These are phyloP conservation scores for Hydrolagus colliei DNA, from an alignment of 2,797 vertebrate species.

Conservation along the genomic window DNA sequence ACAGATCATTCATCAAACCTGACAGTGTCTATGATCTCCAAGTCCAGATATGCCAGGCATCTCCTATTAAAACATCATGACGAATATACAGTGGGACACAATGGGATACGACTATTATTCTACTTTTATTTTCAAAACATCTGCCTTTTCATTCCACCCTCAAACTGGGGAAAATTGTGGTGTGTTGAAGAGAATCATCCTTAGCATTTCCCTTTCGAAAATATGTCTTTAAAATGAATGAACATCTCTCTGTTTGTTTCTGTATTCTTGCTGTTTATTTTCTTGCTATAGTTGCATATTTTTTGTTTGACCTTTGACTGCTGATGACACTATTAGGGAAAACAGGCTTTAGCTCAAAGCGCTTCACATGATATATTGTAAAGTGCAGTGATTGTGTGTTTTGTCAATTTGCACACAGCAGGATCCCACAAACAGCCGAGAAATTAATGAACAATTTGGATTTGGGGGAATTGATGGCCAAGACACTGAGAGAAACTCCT, in stretches of 20 bases:
- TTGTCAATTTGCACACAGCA: no score
- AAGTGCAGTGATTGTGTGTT: no score
- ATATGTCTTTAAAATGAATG: not conserved
- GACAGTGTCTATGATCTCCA: not conserved
- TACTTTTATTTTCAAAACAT: not conserved
- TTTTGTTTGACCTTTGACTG: slow-evolving; percentile 10
- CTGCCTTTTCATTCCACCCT: not conserved
- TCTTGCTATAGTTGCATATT: not conserved
- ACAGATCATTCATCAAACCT: not conserved
- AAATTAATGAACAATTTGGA: no score
- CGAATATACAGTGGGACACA: not conserved
- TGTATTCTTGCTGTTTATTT: not conserved
- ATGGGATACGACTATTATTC: not conserved
- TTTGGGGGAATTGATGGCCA: no score
- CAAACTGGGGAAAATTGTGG: not conserved
- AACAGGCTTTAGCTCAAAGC: not conserved
- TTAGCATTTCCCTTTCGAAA: not conserved
- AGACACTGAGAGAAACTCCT: no score
- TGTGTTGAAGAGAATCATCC: not conserved
- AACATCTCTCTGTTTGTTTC: not conserved
- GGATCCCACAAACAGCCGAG: no score
- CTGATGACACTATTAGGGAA: slow-evolving; percentile 1
- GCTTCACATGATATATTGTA: no score
- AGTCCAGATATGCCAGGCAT: not conserved
- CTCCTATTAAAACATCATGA: not conserved